Evolutionary conservation across 1,140 invertebrate genomes (phyloP), one percentile per base, ranked within the genome.

Genomic region (Zaprionus africanus): DNA sequence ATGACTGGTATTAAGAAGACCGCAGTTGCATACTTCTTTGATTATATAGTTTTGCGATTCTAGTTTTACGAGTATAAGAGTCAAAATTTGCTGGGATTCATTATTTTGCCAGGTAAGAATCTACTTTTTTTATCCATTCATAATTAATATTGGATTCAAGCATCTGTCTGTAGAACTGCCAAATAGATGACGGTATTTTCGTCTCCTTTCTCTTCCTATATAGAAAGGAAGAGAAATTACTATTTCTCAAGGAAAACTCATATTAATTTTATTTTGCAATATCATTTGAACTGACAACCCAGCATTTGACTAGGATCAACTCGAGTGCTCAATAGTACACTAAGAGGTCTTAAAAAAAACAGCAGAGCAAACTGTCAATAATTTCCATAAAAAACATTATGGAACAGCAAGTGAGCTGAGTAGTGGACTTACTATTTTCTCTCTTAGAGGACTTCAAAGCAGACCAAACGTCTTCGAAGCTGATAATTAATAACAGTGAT

Each of bases 401-500:
- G 41, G 41, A 43, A 43, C n/a, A 43, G n/a, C n/a, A 9, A 43
- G n/a, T 2, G n/a, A 43, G 38, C 15, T 15, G 31, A 6, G 13
- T 41, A 11, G n/a, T 17, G n/a, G 41, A 43, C 1, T 15, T 13
- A 13, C 4, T 4, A 41, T 15, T 15, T 41, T 13, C 4, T 43
- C 15, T 17, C 7, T 9, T 9, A 43, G 6, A 43, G 41, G 5
- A 43, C 9, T 43, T 4, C 5, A 34, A 34, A 34, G 31, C 31
- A 34, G 41, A 43, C n/a, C 3, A n/a, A 17, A 46, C 2, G n/a
- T 17, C n/a, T 43, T 17, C n/a, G 6, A 46, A 46, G 7, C n/a
- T 17, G 6, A 9, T 17, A 41, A 15, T 15, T 15, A 4, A 5
- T 15, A 11, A 17, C 15, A 61, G 66, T 60, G 43, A 72, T 72